These are phyloP conservation scores for Ophraella communa DNA, from an alignment of 2,888 invertebrate genomes.

Conservation along the genomic window DNA sequence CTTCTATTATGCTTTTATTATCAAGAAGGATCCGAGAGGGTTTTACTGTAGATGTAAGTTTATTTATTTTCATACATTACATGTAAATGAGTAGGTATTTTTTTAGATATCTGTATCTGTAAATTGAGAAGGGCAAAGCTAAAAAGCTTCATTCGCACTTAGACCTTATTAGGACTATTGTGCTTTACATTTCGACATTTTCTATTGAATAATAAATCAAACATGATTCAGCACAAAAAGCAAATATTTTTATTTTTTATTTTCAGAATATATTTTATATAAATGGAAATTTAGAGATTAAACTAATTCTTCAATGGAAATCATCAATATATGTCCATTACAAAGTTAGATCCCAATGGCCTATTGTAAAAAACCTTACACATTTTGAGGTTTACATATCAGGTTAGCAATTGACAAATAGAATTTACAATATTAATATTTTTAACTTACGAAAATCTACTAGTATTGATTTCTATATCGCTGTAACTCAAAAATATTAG, in stretches of 20 bases:
- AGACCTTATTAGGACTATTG: too few species aligned
- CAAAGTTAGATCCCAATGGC: slow-evolving; percentile 67
- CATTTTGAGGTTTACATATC: slow-evolving; percentile 57
- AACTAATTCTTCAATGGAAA: slow-evolving; percentile 75
- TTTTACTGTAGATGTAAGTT: slow-evolving; percentile 68
- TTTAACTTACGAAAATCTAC: too few species aligned
- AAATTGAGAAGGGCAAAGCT: too few species aligned
- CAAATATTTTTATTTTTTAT: slow-evolving; percentile 25
- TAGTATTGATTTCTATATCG: too few species aligned
- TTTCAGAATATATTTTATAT: slow-evolving; percentile 62
- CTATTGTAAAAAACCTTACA: slow-evolving; percentile 59
- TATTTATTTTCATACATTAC: slow-evolving; percentile 6
- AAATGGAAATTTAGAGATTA: slow-evolving; percentile 68
- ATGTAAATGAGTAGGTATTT: too few species aligned
- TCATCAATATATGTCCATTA: slow-evolving; percentile 75
- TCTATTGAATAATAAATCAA: too few species aligned
- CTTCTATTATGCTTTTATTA: slow-evolving; percentile 69
- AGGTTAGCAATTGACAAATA: slow-evolving; percentile 46
- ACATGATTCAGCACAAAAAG: too few species aligned
- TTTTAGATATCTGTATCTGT: too few species aligned
- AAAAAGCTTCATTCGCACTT: too few species aligned
- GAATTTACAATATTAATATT: not conserved
- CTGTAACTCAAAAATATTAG: too few species aligned
- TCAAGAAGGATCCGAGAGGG: slow-evolving; percentile 79
- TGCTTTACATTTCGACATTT: too few species aligned